Percentiles rank a stretch among this genome's conserved stretches.
Evolutionary conservation across 2,888 invertebrate species (phyloP).

Genomic region (Acleris sparsana): DNA sequence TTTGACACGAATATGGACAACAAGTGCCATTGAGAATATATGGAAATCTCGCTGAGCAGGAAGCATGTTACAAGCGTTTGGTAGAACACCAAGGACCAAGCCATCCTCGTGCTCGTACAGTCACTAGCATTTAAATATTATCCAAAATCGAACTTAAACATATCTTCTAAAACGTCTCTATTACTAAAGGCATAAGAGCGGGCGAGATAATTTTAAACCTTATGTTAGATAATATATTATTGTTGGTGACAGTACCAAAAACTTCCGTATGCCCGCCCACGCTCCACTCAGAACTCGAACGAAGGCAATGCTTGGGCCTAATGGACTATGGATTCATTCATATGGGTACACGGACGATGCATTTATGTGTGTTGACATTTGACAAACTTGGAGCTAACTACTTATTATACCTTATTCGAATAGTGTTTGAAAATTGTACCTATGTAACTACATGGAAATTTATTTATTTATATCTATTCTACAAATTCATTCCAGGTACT

Average conservation of each 20-base stretch:
- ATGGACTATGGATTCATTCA: background rate
- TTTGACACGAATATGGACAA: background rate
- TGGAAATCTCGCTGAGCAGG: constrained; percentile 18
- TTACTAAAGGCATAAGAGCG: no score
- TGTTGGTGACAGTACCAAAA: no score
- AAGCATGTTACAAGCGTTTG: constrained; percentile 14
- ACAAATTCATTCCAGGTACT: no score
- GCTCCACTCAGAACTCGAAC: constrained; percentile 4
- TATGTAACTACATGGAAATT: no score
- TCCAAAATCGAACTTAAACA: no score
- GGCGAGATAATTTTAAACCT: no score
- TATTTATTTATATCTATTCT: no score
- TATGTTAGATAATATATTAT: no score
- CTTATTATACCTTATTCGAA: background rate
- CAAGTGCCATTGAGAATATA: background rate
- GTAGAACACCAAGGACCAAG: constrained; percentile 22
- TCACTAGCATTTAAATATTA: no score
- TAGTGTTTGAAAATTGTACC: no score
- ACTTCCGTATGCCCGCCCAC: constrained; percentile 33
- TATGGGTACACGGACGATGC: background rate
- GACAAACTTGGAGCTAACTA: background rate
- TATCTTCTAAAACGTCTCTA: no score
- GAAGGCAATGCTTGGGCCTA: constrained; percentile 22
- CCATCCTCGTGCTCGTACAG: background rate
- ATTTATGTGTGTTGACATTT: constrained; percentile 24